A percentile compares a stretch with the other conserved stretches of the same genome.
Evolutionary conservation across 23 tunicate species (phyloP).

Genomic region (Styela clava): DNA sequence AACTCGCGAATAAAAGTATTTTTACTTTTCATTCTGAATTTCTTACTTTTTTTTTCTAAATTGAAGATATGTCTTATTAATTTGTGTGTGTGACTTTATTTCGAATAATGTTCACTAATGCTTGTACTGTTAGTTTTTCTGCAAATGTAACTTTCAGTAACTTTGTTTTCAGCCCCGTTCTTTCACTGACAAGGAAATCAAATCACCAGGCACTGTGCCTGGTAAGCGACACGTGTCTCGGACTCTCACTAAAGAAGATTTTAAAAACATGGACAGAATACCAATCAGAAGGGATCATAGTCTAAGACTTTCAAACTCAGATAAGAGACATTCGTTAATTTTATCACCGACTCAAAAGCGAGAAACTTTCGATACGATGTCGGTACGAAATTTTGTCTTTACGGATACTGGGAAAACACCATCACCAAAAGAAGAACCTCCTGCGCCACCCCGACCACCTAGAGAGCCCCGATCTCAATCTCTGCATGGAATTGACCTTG

Average conservation of each 20-base stretch:
- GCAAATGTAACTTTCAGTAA: too few relatives aligned
- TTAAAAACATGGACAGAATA: slow-evolving; percentile 9
- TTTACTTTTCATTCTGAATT: too few relatives aligned
- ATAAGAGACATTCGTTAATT: slow-evolving; percentile 29
- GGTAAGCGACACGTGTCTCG: slow-evolving; percentile 49
- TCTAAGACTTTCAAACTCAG: slow-evolving; percentile 18
- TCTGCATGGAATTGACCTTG: slow-evolving; percentile 12
- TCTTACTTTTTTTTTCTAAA: too few relatives aligned
- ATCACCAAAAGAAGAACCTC: slow-evolving; percentile 43
- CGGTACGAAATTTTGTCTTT: background rate
- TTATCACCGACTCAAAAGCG: slow-evolving; percentile 7
- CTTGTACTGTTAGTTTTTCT: too few relatives aligned
- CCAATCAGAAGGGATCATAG: slow-evolving; percentile 30
- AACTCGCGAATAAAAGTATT: too few relatives aligned
- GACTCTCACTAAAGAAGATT: slow-evolving; percentile 46
- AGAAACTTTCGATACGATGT: slow-evolving; percentile 27
- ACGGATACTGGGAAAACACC: slow-evolving; percentile 28
- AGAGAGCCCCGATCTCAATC: slow-evolving; percentile 30
- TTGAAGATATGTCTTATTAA: too few relatives aligned
- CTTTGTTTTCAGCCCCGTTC: slow-evolving; percentile 59
- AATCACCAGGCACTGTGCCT: slow-evolving; percentile 75
- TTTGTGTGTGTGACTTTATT: too few relatives aligned
- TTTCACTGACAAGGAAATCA: slow-evolving; percentile 71
- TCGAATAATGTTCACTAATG: too few relatives aligned
- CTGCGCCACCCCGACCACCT: slow-evolving; percentile 83